Percentiles rank a stretch among this genome's conserved stretches.
These are phyloP conservation scores for Drosophila ananassae DNA, from an alignment of 1,140 invertebrate genomes.

Conservation along the genomic window DNA sequence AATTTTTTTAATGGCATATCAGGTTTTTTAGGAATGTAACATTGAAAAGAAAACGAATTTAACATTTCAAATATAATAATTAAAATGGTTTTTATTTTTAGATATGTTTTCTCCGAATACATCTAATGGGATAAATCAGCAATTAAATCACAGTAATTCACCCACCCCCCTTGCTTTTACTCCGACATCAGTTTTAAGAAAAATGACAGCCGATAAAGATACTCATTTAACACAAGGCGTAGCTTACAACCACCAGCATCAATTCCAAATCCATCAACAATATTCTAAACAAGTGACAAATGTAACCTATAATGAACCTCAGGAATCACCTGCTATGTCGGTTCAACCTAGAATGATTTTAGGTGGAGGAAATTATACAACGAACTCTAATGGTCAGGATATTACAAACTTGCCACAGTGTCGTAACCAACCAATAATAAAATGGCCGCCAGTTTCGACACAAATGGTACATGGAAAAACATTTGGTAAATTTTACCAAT, in stretches of 20 bases:
- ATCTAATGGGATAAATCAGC: slow-evolving; percentile 34
- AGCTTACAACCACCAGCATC: slow-evolving; percentile 63
- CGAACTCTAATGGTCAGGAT: slow-evolving; percentile 42
- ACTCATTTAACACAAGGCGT: slow-evolving; percentile 24
- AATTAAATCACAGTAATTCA: slow-evolving; percentile 70
- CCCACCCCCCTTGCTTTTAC: slow-evolving; percentile 92
- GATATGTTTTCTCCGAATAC: slow-evolving; percentile 35
- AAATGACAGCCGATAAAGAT: slow-evolving; percentile 96
- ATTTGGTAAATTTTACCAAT: slow-evolving; percentile 46
- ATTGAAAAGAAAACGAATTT: too few relatives aligned
- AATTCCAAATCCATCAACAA: slow-evolving; percentile 53
- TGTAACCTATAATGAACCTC: slow-evolving; percentile 29
- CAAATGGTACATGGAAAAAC: slow-evolving; percentile 45
- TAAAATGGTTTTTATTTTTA: slow-evolving; percentile 4
- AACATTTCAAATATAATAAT: too few relatives aligned
- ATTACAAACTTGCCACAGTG: slow-evolving; percentile 49
- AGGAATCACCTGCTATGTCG: slow-evolving; percentile 35
- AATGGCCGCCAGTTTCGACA: slow-evolving; percentile 73
- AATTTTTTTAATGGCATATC: too few relatives aligned
- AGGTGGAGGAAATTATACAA: slow-evolving; percentile 64
- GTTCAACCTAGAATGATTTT: slow-evolving; percentile 76
- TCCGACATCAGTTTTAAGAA: slow-evolving; percentile 94
- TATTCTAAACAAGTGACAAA: slow-evolving; percentile 83
- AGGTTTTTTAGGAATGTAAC: too few relatives aligned
- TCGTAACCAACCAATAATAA: slow-evolving; percentile 38